phyloP scores from a whole-genome alignment of 2,113 vertebrate genomes.

The Speoplatyrhinus poulsoni region DNA sequence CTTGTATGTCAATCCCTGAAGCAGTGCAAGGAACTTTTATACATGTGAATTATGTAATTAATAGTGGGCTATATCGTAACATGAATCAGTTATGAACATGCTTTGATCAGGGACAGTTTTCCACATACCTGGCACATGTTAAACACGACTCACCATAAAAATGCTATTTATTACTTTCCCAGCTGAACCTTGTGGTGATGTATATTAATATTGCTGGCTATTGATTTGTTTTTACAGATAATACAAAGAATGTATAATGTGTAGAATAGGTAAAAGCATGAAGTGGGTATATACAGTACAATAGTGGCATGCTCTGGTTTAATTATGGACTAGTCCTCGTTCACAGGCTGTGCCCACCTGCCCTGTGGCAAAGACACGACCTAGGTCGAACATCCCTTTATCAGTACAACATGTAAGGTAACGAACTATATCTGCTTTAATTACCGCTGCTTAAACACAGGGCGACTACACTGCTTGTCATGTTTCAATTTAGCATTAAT shows the following conservation, averaged over 20 bases:
- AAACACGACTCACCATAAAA: not conserved
- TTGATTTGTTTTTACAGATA: slow-evolving; percentile 26
- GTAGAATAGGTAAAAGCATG: too few species aligned
- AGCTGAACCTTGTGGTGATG: slow-evolving; percentile 10
- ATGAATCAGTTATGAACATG: too few species aligned
- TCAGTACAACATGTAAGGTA: slow-evolving; percentile 12
- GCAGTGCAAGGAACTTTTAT: too few species aligned
- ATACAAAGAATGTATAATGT: not conserved
- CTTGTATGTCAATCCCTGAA: too few species aligned
- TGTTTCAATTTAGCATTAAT: slow-evolving; percentile 58
- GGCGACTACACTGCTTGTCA: slow-evolving; percentile 34
- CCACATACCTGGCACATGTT: not conserved
- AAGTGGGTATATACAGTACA: too few species aligned
- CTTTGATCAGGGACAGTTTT: not conserved
- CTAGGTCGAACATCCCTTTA: slow-evolving; percentile 42
- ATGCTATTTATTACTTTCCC: not conserved
- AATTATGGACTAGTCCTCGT: slow-evolving; percentile 65
- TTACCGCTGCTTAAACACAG: slow-evolving; percentile 32
- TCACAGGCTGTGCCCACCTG: slow-evolving; percentile 49
- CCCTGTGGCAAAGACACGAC: slow-evolving; percentile 70
- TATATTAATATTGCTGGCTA: slow-evolving; percentile 24
- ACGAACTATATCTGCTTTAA: slow-evolving; percentile 40
- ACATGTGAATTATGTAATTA: too few species aligned
- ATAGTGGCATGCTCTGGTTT: slow-evolving; percentile 35
- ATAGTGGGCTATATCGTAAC: too few species aligned